These are phyloP conservation scores for Falco berigora DNA, from an alignment of 2,797 vertebrate genomes.

Conservation along the genomic window DNA sequence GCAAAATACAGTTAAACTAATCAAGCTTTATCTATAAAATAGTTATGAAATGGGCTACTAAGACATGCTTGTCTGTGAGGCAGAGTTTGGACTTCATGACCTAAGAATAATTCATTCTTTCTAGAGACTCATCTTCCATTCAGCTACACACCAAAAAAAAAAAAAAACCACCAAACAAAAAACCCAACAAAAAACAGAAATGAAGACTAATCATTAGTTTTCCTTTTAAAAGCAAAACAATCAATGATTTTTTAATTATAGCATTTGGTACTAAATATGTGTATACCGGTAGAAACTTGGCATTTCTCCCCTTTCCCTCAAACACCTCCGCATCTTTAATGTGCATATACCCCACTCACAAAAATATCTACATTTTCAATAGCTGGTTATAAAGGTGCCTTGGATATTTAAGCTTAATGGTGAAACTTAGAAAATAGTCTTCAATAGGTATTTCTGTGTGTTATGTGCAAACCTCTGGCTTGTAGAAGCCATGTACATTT, in stretches of 20 bases:
- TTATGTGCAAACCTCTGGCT: neutral
- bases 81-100: neutral
- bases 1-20: neutral
- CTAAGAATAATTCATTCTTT: neutral
- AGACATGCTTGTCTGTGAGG: neutral
- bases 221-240: neutral
- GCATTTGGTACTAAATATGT: neutral
- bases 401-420: neutral
- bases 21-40: neutral
- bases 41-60: neutral
- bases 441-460: neutral
- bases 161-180: no score
- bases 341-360: accelerated
- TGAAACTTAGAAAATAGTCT: neutral
- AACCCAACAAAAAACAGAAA: neutral
- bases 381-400: neutral
- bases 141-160: neutral
- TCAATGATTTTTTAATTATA: neutral
- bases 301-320: neutral
- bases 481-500: neutral
- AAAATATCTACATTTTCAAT: neutral
- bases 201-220: neutral
- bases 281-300: neutral
- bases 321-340: neutral
- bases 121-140: neutral